Evolutionary conservation across 2,113 vertebrate species (phyloP).

Genomic region (Lagopus leucura): DNA sequence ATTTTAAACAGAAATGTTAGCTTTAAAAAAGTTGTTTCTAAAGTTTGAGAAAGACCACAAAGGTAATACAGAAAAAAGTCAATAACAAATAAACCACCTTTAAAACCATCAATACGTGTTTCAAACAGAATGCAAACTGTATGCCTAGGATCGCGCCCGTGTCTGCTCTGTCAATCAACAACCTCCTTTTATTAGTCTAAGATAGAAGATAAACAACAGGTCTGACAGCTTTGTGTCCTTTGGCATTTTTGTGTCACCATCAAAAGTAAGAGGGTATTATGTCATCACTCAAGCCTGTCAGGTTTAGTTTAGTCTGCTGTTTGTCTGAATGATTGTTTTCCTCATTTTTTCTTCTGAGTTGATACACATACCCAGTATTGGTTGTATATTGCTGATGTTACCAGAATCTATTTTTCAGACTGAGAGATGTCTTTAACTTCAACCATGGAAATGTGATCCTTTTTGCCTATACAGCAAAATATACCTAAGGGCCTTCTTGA

Average conservation of each 20-base stretch:
- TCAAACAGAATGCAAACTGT: conserved; percentile 8
- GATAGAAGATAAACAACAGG: conserved; percentile 78
- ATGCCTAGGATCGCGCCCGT: conserved; percentile 27
- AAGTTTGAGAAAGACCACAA: conserved; percentile 9
- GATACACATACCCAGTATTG: conserved; percentile 12
- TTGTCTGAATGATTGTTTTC: conserved; percentile 69
- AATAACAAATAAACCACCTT: conserved; percentile 42
- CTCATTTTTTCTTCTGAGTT: conserved; percentile 27
- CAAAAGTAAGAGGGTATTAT: conserved; percentile 73
- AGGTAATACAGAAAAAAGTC: neutral
- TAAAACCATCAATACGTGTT: conserved; percentile 54
- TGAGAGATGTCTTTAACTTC: neutral
- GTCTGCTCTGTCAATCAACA: conserved; percentile 69
- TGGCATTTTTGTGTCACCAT: conserved; percentile 75
- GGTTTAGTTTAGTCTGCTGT: conserved; percentile 56
- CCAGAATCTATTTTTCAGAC: conserved; percentile 10
- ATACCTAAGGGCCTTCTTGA: neutral
- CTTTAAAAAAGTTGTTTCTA: neutral
- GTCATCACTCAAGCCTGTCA: conserved; percentile 78
- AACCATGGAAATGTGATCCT: neutral
- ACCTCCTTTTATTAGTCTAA: conserved; percentile 75
- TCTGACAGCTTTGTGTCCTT: conserved; percentile 79
- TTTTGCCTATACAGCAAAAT: neutral
- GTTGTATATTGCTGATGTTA: conserved; percentile 43
- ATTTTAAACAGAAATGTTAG: neutral